These are phyloP conservation scores for Colletes gigas DNA, from an alignment of 1,140 invertebrate genomes.

Conservation along the genomic window DNA sequence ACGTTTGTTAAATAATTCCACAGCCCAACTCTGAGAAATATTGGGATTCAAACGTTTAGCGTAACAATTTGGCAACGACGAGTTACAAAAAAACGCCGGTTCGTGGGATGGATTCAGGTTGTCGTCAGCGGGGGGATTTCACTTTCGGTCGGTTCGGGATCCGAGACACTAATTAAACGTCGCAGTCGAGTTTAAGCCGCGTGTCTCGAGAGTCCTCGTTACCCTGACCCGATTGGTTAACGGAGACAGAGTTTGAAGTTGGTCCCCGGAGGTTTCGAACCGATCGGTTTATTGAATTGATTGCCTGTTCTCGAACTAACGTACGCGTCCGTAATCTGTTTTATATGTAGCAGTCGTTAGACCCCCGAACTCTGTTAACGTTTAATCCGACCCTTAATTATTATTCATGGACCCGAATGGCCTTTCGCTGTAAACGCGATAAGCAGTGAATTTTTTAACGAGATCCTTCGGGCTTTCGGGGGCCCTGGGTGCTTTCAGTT, in stretches of 20 bases:
- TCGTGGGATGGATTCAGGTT: no score
- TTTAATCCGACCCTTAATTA: conserved; percentile 31
- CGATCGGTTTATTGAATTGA: conserved; percentile 39
- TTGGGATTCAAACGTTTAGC: no score
- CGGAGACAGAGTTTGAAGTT: background rate
- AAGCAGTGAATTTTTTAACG: conserved; percentile 30
- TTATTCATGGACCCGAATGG: conserved; percentile 30
- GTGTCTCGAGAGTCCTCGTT: background rate
- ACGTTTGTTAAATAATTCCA: no score
- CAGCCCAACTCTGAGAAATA: no score
- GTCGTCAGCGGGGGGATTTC: background rate
- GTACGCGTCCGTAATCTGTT: conserved; percentile 17
- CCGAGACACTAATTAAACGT: background rate
- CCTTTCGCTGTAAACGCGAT: conserved; percentile 20
- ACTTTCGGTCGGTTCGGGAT: background rate
- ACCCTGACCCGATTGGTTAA: conserved; percentile 3
- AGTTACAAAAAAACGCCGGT: no score
- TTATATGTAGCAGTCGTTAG: conserved; percentile 1
- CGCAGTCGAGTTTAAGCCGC: background rate
- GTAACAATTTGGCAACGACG: no score
- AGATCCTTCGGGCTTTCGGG: background rate
- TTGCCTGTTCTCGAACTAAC: conserved; percentile 6
- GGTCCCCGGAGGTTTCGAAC: background rate
- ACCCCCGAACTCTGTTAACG: background rate
- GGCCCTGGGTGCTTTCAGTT: background rate